phyloP scores from a whole-genome alignment of 2,888 invertebrate species.

The Diaphora mendica region DNA sequence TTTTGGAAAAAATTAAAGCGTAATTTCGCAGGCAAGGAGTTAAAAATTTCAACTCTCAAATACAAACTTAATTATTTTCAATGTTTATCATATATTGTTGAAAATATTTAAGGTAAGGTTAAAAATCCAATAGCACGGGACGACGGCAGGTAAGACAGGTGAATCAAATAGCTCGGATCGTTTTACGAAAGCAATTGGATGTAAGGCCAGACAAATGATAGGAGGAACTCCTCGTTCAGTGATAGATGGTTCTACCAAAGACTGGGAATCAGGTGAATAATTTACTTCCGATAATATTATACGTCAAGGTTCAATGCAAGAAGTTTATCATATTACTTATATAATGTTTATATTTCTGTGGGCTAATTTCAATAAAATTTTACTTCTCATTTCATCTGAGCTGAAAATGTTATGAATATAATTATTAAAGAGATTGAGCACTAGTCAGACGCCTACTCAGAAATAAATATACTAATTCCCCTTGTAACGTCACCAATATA shows the following conservation, averaged over 20 bases:
- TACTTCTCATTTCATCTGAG: background rate
- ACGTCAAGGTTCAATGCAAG: background rate
- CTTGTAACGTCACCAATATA: background rate
- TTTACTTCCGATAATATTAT: background rate
- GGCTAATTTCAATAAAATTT: background rate
- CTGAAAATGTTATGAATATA: background rate
- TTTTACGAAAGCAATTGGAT: slow-evolving; percentile 60
- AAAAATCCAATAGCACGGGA: background rate
- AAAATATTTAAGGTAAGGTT: background rate
- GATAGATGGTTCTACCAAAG: slow-evolving; percentile 53
- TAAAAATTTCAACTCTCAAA: background rate
- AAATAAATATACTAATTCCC: background rate
- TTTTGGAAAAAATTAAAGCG: too few species aligned
- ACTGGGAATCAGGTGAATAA: background rate
- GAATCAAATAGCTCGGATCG: slow-evolving; percentile 47
- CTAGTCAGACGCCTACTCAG: background rate
- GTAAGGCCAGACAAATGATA: slow-evolving; percentile 69
- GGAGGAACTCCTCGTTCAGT: slow-evolving; percentile 65
- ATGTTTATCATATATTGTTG: background rate
- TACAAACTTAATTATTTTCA: background rate
- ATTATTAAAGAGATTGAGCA: background rate
- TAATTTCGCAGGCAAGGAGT: background rate
- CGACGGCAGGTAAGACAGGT: slow-evolving; percentile 26
- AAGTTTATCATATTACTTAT: background rate
- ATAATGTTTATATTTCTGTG: background rate